Percentiles rank a stretch among this genome's conserved stretches.
Evolutionary conservation across 2,888 invertebrate genomes (phyloP).

Genomic region (Phrixothrix hirtus): DNA sequence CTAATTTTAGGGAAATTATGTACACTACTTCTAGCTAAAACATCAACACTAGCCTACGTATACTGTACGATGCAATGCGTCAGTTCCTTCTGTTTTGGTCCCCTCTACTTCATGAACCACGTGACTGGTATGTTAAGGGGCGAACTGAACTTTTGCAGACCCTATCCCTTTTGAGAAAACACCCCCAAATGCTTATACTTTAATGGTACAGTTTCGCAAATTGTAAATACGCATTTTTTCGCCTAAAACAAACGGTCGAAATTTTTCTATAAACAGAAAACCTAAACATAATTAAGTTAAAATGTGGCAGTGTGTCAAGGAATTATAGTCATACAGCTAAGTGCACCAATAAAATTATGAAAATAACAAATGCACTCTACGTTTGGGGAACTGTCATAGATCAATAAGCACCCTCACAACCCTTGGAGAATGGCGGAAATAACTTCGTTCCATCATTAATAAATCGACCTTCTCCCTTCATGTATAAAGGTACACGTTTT

Average conservation of each 20-base stretch:
- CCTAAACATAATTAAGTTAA: neutral
- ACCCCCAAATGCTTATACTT: constrained; percentile 21
- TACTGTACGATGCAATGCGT: constrained; percentile 35
- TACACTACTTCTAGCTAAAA: constrained; percentile 9
- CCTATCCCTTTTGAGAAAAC: constrained; percentile 21
- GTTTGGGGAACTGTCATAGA: constrained; percentile 15
- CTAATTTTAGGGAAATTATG: constrained; percentile 1
- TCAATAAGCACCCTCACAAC: constrained; percentile 26
- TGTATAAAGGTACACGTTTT: neutral
- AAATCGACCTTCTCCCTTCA: neutral
- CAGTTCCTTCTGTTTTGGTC: constrained; percentile 37
- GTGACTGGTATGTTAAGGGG: constrained; percentile 31
- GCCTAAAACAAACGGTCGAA: too few species aligned
- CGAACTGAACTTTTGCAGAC: constrained; percentile 16
- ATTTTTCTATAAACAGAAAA: too few species aligned
- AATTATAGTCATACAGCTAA: neutral
- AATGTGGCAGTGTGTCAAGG: neutral
- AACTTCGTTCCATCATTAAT: constrained; percentile 13
- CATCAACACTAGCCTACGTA: constrained; percentile 20
- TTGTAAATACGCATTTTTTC: too few species aligned
- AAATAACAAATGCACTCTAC: constrained; percentile 5
- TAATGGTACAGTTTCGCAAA: constrained; percentile 19
- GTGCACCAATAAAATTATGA: neutral
- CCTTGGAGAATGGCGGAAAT: constrained; percentile 15
- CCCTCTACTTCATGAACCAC: constrained; percentile 34